Base-by-base conservation (phyloP, 35 echinoderm and acorn worm species). In the Strongylocentrotus purpuratus region DNA sequence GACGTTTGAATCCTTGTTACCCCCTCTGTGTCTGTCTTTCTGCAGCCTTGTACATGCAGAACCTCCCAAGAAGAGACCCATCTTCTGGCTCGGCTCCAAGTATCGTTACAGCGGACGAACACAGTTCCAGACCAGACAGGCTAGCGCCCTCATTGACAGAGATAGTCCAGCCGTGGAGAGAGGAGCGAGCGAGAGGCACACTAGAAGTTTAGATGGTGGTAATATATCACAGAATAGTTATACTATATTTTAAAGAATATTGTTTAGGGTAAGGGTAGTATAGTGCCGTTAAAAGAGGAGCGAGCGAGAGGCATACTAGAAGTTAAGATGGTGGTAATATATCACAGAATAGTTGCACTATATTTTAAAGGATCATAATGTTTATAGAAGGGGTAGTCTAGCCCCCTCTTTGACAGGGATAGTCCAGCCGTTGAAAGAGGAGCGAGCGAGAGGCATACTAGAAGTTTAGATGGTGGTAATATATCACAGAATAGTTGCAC, bases 41-140 rank as follows among this genome's bases (percentile, higher is more conserved):
- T 48, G 25, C 87, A 99, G 98, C 94, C 94, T 99, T 95, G 98
- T 99, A 31, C 95, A 96, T 48, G 97, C 98, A 78, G 98, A 99
- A 94, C 95, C 96, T 25, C 98, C 98, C 59, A 95, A 96, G 61
- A 99, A 99, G 96, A 94, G 97, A 35, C 95, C 96, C 12, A 87
- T 98, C 5, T 97, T 97, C 94, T 95, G 86, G 85, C 95, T 97
- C 18, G 98, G 98, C 9, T 99, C 98, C 33, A 98, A 98, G 52
- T 99, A 98, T 94, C 96, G 98, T 89, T 99, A 99, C 98, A 99
- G 98, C 94, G 98, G 98, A 60, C 95, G 97, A 17, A 99, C 98
- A 2, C 97, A 98, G 50, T 97, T 98, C 98, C 98, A 99, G 92
- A 98, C 97, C n/a, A 96, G 98, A 41, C 96, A 96, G 92, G 97